Conservation (phyloP, 2,113 vertebrate genomes). For the Lagopus muta region DNA sequence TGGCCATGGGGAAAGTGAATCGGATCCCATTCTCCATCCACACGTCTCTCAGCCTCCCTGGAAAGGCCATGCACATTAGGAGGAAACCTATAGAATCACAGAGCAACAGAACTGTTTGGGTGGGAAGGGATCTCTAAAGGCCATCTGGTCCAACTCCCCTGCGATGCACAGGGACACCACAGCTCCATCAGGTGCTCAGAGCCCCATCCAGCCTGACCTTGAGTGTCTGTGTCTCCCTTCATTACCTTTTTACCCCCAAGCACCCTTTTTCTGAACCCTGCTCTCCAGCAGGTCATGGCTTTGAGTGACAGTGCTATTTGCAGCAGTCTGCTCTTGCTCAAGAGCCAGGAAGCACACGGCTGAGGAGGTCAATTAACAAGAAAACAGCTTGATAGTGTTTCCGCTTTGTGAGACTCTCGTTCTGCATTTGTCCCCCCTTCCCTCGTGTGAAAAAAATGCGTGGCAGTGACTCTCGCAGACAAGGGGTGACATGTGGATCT, state of each 20-base stretch:
- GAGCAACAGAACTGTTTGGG: too few species aligned
- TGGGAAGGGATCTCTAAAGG: too few species aligned
- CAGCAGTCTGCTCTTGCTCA: conserved; percentile 33
- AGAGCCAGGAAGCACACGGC: neutral
- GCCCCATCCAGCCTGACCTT: too few species aligned
- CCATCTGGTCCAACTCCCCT: too few species aligned
- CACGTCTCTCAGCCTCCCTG: neutral
- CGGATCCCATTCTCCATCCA: neutral
- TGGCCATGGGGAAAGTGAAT: neutral
- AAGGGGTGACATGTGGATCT: neutral
- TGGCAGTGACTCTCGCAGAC: neutral
- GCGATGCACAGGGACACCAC: too few species aligned
- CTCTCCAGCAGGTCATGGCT: neutral
- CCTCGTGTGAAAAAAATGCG: neutral
- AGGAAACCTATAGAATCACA: neutral
- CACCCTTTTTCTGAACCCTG: neutral
- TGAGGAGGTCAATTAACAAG: neutral
- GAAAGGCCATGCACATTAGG: neutral
- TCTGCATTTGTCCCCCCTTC: neutral
- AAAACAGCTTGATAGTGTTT: neutral
- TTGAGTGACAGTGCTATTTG: neutral
- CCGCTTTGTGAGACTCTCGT: accelerated
- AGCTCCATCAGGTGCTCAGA: neutral
- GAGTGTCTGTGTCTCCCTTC: neutral
- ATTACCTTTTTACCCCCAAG: neutral